Conservation (phyloP, 2,113 vertebrate species). For the Tragelaphus scriptus region DNA sequence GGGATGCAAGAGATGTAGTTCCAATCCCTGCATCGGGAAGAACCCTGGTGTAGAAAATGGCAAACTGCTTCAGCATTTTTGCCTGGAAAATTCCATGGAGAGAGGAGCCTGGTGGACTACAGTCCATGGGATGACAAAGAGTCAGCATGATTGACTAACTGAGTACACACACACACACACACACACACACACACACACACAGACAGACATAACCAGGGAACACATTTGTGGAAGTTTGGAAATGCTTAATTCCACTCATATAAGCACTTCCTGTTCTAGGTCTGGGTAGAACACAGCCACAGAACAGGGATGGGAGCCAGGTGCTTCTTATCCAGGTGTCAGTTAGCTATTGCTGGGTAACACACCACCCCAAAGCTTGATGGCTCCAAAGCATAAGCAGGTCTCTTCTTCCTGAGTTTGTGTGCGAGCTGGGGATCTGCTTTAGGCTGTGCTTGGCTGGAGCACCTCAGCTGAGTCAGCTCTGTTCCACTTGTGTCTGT, state of each 20-base stretch:
- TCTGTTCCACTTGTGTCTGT: neutral
- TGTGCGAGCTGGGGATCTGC: neutral
- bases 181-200: neutral
- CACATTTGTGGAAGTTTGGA: neutral
- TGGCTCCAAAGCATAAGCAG: neutral
- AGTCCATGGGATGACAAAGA: neutral
- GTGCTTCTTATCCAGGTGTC: neutral
- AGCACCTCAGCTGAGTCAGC: neutral
- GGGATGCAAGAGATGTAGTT: neutral
- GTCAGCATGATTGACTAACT: neutral
- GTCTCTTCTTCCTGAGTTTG: neutral
- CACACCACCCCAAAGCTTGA: neutral
- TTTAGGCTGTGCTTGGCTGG: neutral
- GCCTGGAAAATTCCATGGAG: neutral
- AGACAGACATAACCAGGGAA: neutral
- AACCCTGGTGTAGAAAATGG: neutral
- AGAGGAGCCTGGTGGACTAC: neutral
- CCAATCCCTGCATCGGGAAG: neutral
- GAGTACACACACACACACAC: neutral
- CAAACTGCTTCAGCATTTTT: neutral
- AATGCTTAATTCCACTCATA: neutral
- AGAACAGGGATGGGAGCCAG: neutral
- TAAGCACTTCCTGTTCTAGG: neutral
- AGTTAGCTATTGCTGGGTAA: neutral
- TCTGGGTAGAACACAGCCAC: neutral